Conservation (phyloP, 2,888 invertebrate genomes). For the Sminthurides aquaticus region DNA sequence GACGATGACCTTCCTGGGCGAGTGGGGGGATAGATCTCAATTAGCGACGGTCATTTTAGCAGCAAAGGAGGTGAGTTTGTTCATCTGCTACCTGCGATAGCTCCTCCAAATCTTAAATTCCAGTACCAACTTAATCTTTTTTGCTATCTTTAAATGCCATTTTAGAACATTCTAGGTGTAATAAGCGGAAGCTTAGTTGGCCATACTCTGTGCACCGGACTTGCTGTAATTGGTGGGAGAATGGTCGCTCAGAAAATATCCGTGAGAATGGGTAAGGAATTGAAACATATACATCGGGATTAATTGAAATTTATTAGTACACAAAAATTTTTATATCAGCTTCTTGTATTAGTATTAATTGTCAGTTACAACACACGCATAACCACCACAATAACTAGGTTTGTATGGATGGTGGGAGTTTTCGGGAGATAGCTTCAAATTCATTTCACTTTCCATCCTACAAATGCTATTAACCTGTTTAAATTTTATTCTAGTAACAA, state of each 20-base stretch:
- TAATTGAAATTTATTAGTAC: no score
- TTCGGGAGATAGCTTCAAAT: no score
- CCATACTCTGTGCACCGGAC: slow-evolving; percentile 89
- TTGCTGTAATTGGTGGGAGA: slow-evolving; percentile 93
- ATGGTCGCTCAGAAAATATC: slow-evolving; percentile 96
- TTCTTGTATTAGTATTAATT: no score
- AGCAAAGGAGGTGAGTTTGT: slow-evolving; percentile 67
- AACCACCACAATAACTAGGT: no score
- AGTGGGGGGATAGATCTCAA: slow-evolving; percentile 99
- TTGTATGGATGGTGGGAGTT: no score
- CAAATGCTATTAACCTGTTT: neutral
- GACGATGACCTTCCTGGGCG: slow-evolving; percentile 92
- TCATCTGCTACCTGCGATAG: neutral
- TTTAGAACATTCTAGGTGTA: slow-evolving; percentile 78
- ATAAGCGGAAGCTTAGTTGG: slow-evolving; percentile 89
- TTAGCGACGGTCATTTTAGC: slow-evolving; percentile 94
- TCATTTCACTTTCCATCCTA: no score
- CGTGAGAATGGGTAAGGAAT: slow-evolving; percentile 82
- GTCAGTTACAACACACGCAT: no score
- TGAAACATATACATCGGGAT: neutral
- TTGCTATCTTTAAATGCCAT: no score
- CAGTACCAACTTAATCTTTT: neutral
- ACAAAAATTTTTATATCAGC: slow-evolving; percentile 38
- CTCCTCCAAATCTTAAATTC: neutral
- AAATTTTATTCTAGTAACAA: slow-evolving; percentile 69